Evolutionary conservation across 2,888 invertebrate genomes (phyloP).

Genomic region (Ganaspis brasiliensis): DNA sequence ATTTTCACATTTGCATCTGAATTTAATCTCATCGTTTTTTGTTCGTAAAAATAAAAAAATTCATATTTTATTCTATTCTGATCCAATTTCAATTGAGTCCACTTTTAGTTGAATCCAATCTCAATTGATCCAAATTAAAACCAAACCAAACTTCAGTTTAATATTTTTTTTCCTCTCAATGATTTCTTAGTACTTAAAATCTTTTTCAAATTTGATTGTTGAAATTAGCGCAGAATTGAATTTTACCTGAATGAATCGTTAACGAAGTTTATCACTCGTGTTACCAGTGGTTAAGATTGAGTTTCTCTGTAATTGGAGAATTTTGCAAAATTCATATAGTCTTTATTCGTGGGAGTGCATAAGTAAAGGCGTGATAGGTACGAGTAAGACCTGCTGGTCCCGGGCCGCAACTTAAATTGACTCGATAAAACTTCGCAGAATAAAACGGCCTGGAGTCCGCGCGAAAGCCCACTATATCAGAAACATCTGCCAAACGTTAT

Average conservation of each 20-base stretch:
- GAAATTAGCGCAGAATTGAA: not conserved
- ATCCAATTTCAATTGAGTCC: too few relatives aligned
- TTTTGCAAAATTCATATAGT: constrained; percentile 22
- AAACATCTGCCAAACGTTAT: constrained; percentile 81
- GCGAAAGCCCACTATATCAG: constrained; percentile 73
- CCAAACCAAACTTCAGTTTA: too few relatives aligned
- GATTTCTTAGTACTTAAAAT: too few relatives aligned
- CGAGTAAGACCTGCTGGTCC: constrained; percentile 59
- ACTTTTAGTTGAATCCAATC: too few relatives aligned
- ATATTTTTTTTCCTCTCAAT: too few relatives aligned
- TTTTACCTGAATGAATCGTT: not conserved
- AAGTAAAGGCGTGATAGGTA: constrained; percentile 45
- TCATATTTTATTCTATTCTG: too few relatives aligned
- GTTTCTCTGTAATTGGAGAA: constrained; percentile 34
- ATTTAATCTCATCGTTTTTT: too few relatives aligned
- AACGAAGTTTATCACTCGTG: not conserved
- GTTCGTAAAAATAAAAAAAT: too few relatives aligned
- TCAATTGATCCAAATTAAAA: too few relatives aligned
- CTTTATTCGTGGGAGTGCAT: constrained; percentile 20
- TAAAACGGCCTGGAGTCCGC: constrained; percentile 75
- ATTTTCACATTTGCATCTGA: too few relatives aligned
- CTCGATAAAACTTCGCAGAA: constrained; percentile 80
- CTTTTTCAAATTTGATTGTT: not conserved
- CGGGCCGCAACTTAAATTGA: constrained; percentile 80
- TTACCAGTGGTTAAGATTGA: not conserved